A percentile compares a stretch with the other conserved stretches of the same genome.
phyloP scores from a whole-genome alignment of 1,140 invertebrate species.

The Aricia agestis region DNA sequence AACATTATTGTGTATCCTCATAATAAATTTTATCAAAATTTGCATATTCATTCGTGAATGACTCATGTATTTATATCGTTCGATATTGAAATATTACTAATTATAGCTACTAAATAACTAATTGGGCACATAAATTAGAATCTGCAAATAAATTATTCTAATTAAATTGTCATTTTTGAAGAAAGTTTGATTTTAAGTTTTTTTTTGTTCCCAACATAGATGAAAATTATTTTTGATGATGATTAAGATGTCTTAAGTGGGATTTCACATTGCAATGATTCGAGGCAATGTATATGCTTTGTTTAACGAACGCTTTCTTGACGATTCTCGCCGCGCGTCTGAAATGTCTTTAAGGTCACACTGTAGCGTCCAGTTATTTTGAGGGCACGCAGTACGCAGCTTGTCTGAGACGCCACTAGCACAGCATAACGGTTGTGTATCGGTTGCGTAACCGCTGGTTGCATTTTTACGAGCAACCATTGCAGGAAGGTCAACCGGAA shows the following conservation, averaged over 20 bases:
- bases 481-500: constrained; percentile 29
- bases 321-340: too few relatives aligned
- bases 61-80: neutral
- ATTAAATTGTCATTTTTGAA: neutral
- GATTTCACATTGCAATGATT: too few relatives aligned
- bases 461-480: constrained; percentile 39
- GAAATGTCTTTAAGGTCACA: too few relatives aligned
- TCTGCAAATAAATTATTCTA: neutral
- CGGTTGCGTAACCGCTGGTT: constrained; percentile 43
- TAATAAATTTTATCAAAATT: neutral
- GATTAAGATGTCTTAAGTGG: too few relatives aligned
- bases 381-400: neutral
- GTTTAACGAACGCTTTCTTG: too few relatives aligned
- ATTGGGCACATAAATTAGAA: neutral
- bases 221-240: too few relatives aligned
- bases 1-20: neutral
- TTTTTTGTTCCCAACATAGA: too few relatives aligned
- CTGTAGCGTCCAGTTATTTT: neutral
- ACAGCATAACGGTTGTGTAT: constrained; percentile 36
- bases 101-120: neutral
- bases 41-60: neutral
- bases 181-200: neutral
- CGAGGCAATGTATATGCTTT: too few relatives aligned
- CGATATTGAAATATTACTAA: neutral
- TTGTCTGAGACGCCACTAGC: constrained; percentile 12